Evolutionary conservation across 2,888 invertebrate genomes (phyloP).

Genomic region (Smittia aterrima): DNA sequence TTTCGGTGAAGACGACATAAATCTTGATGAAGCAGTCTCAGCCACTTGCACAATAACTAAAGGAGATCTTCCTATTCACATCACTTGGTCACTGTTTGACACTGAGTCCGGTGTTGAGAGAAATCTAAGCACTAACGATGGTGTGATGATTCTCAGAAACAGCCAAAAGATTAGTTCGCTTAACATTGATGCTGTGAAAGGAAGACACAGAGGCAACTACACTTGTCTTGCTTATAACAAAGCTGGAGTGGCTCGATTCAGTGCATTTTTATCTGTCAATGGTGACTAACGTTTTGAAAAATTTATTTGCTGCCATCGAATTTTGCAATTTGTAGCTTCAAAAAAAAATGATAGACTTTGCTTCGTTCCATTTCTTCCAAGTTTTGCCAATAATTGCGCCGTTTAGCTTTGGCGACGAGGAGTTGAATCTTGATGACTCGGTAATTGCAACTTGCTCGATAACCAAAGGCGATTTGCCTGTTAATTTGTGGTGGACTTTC

Average conservation of each 20-base stretch:
- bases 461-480: slow-evolving; percentile 57
- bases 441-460: slow-evolving; percentile 57
- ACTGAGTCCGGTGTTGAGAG: slow-evolving; percentile 45
- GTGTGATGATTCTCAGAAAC: slow-evolving; percentile 51
- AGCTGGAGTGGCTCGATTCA: slow-evolving; percentile 56
- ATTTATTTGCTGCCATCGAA: background rate
- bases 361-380: slow-evolving; percentile 45
- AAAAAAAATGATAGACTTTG: background rate
- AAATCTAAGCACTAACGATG: slow-evolving; percentile 47
- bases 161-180: slow-evolving; percentile 58
- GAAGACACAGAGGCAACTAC: slow-evolving; percentile 64
- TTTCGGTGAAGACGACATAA: slow-evolving; percentile 71
- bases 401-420: slow-evolving; percentile 70
- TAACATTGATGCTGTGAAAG: slow-evolving; percentile 62
- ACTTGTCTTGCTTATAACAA: slow-evolving; percentile 63
- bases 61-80: slow-evolving; percentile 68
- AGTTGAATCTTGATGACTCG: slow-evolving; percentile 68
- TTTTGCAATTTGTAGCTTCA: slow-evolving; percentile 20
- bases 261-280: slow-evolving; percentile 53
- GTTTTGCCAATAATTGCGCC: slow-evolving; percentile 68
- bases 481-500: slow-evolving; percentile 57
- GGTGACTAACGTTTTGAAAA: slow-evolving; percentile 46
- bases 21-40: slow-evolving; percentile 70
- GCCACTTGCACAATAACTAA: slow-evolving; percentile 67
- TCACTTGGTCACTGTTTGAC: slow-evolving; percentile 62